These are phyloP conservation scores for Dipodomys stephensi DNA, from an alignment of 2,113 vertebrate species.

Conservation along the genomic window DNA sequence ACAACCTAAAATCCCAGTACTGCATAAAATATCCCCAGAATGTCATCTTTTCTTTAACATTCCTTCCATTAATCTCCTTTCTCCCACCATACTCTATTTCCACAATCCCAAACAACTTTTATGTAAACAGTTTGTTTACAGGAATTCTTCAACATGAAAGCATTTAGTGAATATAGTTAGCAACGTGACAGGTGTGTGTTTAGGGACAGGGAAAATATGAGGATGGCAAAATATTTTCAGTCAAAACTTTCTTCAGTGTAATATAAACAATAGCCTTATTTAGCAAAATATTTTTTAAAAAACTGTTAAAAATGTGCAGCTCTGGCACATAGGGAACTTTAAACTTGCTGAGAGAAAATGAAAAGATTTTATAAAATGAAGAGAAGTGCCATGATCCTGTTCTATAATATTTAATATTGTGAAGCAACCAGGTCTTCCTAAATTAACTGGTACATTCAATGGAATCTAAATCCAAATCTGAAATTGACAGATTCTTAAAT, in stretches of 20 bases:
- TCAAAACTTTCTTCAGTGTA: constrained; percentile 15
- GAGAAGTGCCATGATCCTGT: not conserved
- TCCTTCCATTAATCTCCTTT: not conserved
- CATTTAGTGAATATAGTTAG: constrained; percentile 24
- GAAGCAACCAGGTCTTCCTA: not conserved
- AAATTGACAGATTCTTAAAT: constrained; percentile 36
- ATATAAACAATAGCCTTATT: not conserved
- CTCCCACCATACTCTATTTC: not conserved
- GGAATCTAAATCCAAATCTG: not conserved
- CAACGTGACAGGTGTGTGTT: not conserved
- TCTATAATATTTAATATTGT: not conserved
- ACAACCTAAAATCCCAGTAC: not conserved
- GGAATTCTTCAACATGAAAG: not conserved
- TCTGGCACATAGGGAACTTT: not conserved
- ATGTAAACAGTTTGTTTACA: constrained; percentile 39
- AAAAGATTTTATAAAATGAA: not conserved
- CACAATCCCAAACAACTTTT: not conserved
- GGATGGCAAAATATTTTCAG: constrained; percentile 26
- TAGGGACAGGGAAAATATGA: not conserved
- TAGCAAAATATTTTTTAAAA: constrained; percentile 34
- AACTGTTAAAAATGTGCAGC: constrained; percentile 6
- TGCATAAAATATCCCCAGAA: not conserved
- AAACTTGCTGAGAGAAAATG: constrained; percentile 24
- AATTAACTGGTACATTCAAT: not conserved
- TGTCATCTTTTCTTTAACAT: not conserved